These are phyloP conservation scores for Cosmia pyralina DNA, from an alignment of 2,888 invertebrate genomes.

Conservation along the genomic window DNA sequence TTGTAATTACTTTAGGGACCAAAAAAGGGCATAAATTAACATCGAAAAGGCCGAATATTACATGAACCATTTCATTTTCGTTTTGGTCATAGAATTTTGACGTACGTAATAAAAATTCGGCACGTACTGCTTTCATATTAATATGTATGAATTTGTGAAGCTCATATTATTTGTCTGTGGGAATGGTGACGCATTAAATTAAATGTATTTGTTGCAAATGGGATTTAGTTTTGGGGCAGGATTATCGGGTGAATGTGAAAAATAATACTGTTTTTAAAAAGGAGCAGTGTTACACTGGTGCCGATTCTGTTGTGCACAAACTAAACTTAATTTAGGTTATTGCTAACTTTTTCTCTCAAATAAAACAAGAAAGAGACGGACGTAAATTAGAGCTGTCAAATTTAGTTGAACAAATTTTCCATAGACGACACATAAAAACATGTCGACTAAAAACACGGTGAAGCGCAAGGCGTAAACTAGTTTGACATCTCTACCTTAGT, in stretches of 20 bases:
- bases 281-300: too few species aligned
- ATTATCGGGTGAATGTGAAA: not conserved
- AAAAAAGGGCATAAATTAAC: conserved; percentile 74
- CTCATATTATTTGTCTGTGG: conserved; percentile 68
- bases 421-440: too few species aligned
- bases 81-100: conserved; percentile 79
- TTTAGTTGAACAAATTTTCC: too few species aligned
- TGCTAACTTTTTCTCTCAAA: too few species aligned
- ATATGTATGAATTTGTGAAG: conserved; percentile 82
- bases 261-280: too few species aligned
- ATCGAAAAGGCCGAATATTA: conserved; percentile 76
- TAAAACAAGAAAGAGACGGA: too few species aligned
- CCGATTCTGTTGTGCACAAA: too few species aligned
- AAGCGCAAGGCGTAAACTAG: too few species aligned
- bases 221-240: conserved; percentile 37
- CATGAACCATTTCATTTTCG: conserved; percentile 79
- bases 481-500: too few species aligned
- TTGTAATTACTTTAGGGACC: conserved; percentile 62
- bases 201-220: conserved; percentile 26
- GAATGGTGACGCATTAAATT: conserved; percentile 38
- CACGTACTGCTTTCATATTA: conserved; percentile 77
- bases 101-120: conserved; percentile 77
- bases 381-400: too few species aligned
- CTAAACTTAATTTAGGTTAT: too few species aligned
- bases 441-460: too few species aligned